Evolutionary conservation across 2,113 vertebrate genomes (phyloP).

Genomic region (Rhinoderma darwinii): DNA sequence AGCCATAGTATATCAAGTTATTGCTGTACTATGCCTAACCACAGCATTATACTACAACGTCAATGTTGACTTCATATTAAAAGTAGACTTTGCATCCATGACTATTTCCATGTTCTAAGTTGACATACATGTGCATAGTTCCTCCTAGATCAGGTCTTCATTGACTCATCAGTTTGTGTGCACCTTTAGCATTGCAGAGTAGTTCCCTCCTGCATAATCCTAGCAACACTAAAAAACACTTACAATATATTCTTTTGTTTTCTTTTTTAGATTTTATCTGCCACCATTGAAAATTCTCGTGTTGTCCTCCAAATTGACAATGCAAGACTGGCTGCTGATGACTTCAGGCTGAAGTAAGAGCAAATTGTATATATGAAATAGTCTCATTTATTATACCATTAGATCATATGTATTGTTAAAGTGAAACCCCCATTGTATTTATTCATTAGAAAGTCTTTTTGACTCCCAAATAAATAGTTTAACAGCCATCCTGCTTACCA

Average conservation of each 20-base stretch:
- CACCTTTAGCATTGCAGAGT: background rate
- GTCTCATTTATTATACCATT: background rate
- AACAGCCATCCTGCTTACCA: background rate
- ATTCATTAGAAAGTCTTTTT: no score
- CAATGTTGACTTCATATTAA: background rate
- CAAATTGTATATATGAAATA: background rate
- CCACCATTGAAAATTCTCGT: conserved; percentile 74
- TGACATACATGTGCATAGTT: background rate
- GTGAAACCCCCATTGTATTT: no score
- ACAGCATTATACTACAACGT: background rate
- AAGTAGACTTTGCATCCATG: background rate
- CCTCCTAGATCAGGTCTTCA: background rate
- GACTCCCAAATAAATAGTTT: background rate
- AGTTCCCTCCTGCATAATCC: background rate
- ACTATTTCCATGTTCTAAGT: background rate
- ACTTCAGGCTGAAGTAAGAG: conserved; percentile 86
- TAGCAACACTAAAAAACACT: background rate
- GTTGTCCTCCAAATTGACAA: conserved; percentile 82
- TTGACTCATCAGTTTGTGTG: background rate
- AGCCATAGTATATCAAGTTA: background rate
- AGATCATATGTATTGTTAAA: background rate
- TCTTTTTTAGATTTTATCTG: conserved; percentile 71
- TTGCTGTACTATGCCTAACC: background rate
- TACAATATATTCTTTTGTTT: background rate
- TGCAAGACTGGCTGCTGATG: conserved; percentile 81